Base-by-base conservation (phyloP, 1,140 invertebrate genomes). In the Leptopilina boulardi region DNA sequence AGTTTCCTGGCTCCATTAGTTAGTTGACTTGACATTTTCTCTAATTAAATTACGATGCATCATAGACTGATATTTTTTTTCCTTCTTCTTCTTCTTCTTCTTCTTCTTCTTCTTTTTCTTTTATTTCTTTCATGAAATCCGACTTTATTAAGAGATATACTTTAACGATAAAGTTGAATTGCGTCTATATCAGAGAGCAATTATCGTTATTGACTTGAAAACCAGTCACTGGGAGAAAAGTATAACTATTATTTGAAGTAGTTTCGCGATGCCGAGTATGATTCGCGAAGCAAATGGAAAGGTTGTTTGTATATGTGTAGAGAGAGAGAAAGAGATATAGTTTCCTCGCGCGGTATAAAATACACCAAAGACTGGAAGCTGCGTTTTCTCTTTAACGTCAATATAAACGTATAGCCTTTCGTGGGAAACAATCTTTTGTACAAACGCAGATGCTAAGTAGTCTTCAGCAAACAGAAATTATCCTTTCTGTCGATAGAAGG, bases 31-130 rank as follows among this genome's bases (percentile, higher is more conserved):
- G 56, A 30, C 11, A 66, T 66, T 66, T 66, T 66, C 56, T 66
- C 56, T 66, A 66, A 66, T 66, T 66, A 66, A 66, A 66, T 66
- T 66, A 66, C 23, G 56, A 66, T 66, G 56, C 56, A 66, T 66
- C 26, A 66, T 30, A 66, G 56, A 30, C 23, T 21, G 19, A 23
- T 66, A 6, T 6, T 30, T 34, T 66, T 59, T 59, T 21, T 8
- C 51, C 21, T 19, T n/a, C n/a, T n/a, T n/a, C n/a, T n/a, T n/a
- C n/a, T n/a, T n/a, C n/a, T n/a, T n/a, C n/a, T n/a, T 30, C 5
- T 30, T 5, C 5, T 30, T 30, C 26, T 30, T 30, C 5, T 5
- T 30, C 26, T 30, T 30, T 30, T 30, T 38, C 9, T 38, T 38
- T 6, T 38, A 38, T 38, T 38, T 38, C 34, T 38, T 38, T 38